phyloP scores from a whole-genome alignment of 1,140 invertebrate species.

The Neodiprion lecontei region DNA sequence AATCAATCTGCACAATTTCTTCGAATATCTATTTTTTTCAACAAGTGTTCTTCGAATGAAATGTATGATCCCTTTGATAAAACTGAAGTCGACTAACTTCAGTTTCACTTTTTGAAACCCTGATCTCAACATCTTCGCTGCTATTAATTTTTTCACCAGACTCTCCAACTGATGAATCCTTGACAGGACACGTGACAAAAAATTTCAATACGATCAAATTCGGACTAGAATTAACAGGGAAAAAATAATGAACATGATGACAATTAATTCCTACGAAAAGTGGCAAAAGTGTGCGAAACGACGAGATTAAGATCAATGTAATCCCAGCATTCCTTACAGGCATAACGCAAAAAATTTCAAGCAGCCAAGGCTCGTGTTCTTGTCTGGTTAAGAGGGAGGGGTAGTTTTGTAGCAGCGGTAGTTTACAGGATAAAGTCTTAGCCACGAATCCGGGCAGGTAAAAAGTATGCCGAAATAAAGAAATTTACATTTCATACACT shows the following conservation, averaged over 20 bases:
- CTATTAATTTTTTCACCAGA: too few relatives aligned
- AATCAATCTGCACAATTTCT: too few relatives aligned
- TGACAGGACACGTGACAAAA: too few relatives aligned
- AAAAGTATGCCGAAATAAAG: not conserved
- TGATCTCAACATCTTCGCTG: too few relatives aligned
- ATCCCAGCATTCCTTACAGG: not conserved
- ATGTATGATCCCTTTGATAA: too few relatives aligned
- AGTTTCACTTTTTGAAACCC: too few relatives aligned
- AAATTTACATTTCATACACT: not conserved
- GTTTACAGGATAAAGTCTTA: not conserved
- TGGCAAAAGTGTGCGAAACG: not conserved
- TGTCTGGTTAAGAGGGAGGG: not conserved
- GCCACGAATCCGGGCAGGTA: not conserved
- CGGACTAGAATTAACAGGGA: too few relatives aligned
- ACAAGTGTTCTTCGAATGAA: too few relatives aligned
- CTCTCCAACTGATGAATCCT: too few relatives aligned
- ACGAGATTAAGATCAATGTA: not conserved
- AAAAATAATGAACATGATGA: not conserved
- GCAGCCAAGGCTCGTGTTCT: not conserved
- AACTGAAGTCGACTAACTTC: too few relatives aligned
- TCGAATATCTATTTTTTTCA: too few relatives aligned
- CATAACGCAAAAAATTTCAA: not conserved
- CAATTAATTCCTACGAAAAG: not conserved
- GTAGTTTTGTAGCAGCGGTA: not conserved
- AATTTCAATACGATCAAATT: too few relatives aligned